phyloP scores from a whole-genome alignment of 2,113 vertebrate species.

The Saguinus midas region DNA sequence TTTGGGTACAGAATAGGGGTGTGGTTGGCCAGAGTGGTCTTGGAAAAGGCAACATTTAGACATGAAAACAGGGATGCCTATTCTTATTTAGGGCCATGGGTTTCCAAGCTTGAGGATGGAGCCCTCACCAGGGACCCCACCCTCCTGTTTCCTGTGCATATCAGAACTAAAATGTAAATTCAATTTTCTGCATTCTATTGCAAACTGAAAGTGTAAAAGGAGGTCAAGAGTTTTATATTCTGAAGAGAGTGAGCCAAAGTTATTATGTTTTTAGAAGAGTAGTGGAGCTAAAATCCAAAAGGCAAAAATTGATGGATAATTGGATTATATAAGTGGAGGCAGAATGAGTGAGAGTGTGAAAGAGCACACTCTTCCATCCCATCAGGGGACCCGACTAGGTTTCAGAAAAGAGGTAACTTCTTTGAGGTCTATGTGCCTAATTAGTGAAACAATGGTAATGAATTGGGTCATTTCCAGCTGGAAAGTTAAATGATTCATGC shows the following conservation, averaged over 20 bases:
- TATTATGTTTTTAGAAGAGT: background rate
- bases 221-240: background rate
- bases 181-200: background rate
- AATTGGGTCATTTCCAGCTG: background rate
- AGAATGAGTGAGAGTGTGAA: background rate
- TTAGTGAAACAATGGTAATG: background rate
- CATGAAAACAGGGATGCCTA: too few species aligned
- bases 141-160: too few species aligned
- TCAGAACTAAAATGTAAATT: background rate
- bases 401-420: background rate
- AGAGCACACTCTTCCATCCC: background rate
- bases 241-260: background rate
- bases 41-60: too few species aligned
- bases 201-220: background rate
- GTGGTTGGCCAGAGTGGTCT: too few species aligned
- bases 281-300: background rate
- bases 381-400: accelerated
- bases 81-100: too few species aligned
- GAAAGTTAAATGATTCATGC: background rate
- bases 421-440: background rate
- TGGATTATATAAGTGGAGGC: background rate
- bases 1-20: too few species aligned
- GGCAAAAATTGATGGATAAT: too few species aligned
- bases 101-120: too few species aligned
- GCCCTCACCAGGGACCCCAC: too few species aligned